Evolutionary conservation across 2,797 vertebrate genomes (phyloP).

Genomic region (Harpagifer antarcticus): DNA sequence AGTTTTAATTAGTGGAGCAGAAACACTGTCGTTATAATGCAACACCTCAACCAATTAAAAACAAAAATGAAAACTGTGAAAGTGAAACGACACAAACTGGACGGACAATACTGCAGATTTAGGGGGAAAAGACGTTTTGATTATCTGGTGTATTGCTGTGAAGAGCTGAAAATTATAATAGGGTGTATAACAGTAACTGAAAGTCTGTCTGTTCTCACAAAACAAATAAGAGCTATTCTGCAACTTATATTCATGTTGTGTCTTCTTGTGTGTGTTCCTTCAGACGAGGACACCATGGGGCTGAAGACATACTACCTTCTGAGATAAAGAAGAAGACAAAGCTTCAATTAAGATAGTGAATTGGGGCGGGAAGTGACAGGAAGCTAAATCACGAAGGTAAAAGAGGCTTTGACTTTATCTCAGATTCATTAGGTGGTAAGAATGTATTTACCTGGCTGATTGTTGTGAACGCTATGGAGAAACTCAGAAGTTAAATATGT

Average conservation of each 20-base stretch:
- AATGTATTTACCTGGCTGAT: not conserved
- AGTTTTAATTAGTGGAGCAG: slow-evolving; percentile 44
- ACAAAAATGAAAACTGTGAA: slow-evolving; percentile 37
- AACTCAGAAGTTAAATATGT: not conserved
- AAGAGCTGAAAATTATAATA: not conserved
- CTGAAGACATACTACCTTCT: not conserved
- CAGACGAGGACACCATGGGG: not conserved
- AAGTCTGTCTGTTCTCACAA: not conserved
- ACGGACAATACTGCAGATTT: not conserved
- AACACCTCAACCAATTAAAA: slow-evolving; percentile 56
- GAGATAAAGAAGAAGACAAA: not conserved
- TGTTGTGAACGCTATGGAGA: not conserved
- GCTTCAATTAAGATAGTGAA: not conserved
- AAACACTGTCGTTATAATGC: slow-evolving; percentile 12
- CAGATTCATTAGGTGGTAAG: not conserved
- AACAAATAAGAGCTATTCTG: not conserved
- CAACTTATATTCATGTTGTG: not conserved
- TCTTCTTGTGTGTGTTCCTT: not conserved
- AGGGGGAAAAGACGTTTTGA: not conserved
- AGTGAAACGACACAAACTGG: slow-evolving; percentile 7
- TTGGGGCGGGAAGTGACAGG: not conserved
- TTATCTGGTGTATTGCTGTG: slow-evolving; percentile 13
- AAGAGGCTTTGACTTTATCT: not conserved
- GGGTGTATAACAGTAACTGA: not conserved
- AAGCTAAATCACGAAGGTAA: not conserved